phyloP scores from a whole-genome alignment of 2,113 vertebrate species.

The Himantopus leucocephalus region DNA sequence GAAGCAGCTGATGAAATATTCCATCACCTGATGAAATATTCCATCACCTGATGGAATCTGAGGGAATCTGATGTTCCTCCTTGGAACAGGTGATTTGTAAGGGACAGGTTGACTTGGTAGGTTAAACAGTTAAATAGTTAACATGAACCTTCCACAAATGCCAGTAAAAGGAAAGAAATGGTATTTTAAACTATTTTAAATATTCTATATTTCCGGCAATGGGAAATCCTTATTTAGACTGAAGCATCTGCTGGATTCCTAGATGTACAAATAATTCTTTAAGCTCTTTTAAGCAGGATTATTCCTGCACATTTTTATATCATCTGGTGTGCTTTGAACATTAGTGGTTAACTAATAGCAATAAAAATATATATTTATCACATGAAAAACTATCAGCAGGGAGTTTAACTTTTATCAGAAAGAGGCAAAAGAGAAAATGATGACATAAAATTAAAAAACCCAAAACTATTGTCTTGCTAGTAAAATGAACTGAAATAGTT shows the following conservation, averaged over 20 bases:
- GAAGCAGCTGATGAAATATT: not conserved
- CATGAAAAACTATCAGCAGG: not conserved
- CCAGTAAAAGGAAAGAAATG: not conserved
- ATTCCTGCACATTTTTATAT: not conserved
- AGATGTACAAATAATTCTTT: not conserved
- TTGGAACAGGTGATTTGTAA: not conserved
- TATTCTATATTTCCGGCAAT: not conserved
- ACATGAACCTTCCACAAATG: not conserved
- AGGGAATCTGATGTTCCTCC: not conserved
- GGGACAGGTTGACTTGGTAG: not conserved
- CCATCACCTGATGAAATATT: not conserved
- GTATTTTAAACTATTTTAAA: not conserved
- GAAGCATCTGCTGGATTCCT: not conserved
- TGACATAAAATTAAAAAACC: not conserved
- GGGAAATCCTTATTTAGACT: not conserved
- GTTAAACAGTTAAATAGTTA: not conserved
- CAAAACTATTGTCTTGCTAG: too few relatives aligned
- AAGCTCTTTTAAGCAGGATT: slow-evolving; percentile 15
- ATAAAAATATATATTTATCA: slow-evolving; percentile 5
- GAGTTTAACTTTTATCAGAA: not conserved
- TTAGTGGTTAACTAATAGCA: not conserved
- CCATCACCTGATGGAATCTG: not conserved
- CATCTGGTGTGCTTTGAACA: not conserved
- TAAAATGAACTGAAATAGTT: not conserved
- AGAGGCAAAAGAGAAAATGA: not conserved